A percentile compares a stretch with the other conserved stretches of the same genome.
Evolutionary conservation across 1,140 invertebrate genomes (phyloP).

Genomic region (Conus ventricosus): DNA sequence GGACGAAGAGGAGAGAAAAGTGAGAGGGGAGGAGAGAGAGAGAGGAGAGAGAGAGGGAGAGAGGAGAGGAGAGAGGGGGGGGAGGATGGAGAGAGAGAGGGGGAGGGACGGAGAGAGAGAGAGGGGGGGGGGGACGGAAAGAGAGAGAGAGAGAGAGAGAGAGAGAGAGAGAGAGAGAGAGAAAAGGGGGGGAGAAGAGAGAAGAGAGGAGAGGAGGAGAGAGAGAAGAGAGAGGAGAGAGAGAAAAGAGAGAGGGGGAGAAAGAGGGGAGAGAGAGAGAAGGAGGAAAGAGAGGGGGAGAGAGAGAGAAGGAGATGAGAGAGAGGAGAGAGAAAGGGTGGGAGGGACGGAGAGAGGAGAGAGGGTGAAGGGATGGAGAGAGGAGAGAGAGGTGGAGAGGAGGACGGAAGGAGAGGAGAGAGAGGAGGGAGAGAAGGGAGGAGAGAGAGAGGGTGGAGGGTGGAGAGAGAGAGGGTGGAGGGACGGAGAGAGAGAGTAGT

Average conservation of each 20-base stretch:
- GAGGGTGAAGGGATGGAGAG: too few species aligned
- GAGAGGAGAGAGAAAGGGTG: background rate
- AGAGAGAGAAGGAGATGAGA: background rate
- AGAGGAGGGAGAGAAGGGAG: too few species aligned
- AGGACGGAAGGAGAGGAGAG: too few species aligned
- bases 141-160: background rate
- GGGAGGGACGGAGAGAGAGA: background rate
- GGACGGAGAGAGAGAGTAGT: too few species aligned
- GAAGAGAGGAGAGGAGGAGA: background rate
- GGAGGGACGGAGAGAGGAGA: background rate
- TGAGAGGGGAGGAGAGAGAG: background rate
- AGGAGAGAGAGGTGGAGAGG: too few species aligned
- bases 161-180: too few species aligned
- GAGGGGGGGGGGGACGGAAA: background rate
- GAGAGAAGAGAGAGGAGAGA: background rate
- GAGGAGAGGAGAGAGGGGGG: background rate
- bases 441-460: too few species aligned
- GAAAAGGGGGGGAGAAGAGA: too few species aligned
- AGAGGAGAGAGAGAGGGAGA: background rate
- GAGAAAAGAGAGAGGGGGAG: background rate
- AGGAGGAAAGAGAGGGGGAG: background rate
- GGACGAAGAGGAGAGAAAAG: too few species aligned
- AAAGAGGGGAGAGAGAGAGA: background rate
- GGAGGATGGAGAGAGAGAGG: background rate
- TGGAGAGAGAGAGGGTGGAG: too few species aligned